These are phyloP conservation scores for Recurvirostra avosetta DNA, from an alignment of 2,113 vertebrate species.

Conservation along the genomic window DNA sequence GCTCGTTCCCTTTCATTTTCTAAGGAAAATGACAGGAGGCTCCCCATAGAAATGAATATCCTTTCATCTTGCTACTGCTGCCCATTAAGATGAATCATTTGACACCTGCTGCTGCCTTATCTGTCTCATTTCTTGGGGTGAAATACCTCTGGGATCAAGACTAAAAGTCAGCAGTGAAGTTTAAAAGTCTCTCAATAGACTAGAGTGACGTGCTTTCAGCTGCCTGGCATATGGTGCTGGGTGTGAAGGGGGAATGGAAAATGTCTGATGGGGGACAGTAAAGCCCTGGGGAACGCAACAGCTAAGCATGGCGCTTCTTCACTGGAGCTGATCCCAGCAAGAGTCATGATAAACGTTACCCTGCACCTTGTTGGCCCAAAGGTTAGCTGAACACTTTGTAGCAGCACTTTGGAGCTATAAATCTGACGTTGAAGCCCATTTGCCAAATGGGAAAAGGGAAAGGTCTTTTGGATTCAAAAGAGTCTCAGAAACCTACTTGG, in stretches of 20 bases:
- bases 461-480: not conserved
- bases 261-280: not conserved
- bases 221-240: not conserved
- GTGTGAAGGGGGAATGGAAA: not conserved
- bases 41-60: not conserved
- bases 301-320: not conserved
- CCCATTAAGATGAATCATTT: conserved; percentile 19
- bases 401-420: not conserved
- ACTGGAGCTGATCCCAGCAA: not conserved
- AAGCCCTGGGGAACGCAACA: not conserved
- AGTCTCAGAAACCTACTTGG: not conserved
- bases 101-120: conserved; percentile 22
- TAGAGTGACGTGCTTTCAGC: not conserved
- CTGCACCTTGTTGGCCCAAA: not conserved
- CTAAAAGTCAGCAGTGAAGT: conserved; percentile 25
- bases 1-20: not conserved
- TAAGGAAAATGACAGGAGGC: not conserved
- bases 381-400: not conserved
- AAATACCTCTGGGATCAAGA: conserved; percentile 33
- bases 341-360: not conserved
- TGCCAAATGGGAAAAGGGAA: not conserved
- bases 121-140: conserved; percentile 26
- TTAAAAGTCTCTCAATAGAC: conserved; percentile 6
- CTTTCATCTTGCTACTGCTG: conserved; percentile 8
- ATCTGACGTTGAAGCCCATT: not conserved